Percentiles rank a stretch among this genome's conserved stretches.
Evolutionary conservation across 2,113 vertebrate genomes (phyloP).

Genomic region (Amia ocellicauda): DNA sequence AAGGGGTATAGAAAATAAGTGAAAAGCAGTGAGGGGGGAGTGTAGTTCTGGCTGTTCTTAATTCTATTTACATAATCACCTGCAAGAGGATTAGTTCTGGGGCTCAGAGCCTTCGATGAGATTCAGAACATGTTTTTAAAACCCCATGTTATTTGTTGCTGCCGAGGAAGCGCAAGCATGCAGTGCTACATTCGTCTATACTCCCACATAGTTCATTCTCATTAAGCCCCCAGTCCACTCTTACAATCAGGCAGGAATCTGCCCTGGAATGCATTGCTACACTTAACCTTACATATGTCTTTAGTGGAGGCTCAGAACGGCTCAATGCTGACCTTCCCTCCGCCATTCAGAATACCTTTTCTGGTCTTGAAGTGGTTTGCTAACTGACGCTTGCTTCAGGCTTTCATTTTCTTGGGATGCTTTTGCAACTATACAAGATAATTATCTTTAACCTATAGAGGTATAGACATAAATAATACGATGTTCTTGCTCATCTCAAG

Average conservation of each 20-base stretch:
- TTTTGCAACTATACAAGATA: too few relatives aligned
- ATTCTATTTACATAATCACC: slow-evolving; percentile 50
- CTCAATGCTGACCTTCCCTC: background rate
- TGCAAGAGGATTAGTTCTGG: slow-evolving; percentile 50
- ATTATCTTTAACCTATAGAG: too few relatives aligned
- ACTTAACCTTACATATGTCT: background rate
- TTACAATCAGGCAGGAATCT: slow-evolving; percentile 31
- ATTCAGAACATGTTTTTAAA: slow-evolving; percentile 53
- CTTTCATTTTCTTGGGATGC: too few relatives aligned
- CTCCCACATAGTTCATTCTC: slow-evolving; percentile 29
- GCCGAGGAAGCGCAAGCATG: slow-evolving; percentile 40
- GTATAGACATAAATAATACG: too few relatives aligned
- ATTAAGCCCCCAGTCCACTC: slow-evolving; percentile 35
- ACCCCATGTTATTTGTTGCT: slow-evolving; percentile 47
- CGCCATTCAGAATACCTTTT: background rate
- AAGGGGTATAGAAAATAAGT: background rate
- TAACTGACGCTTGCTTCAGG: too few relatives aligned
- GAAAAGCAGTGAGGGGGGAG: slow-evolving; percentile 21
- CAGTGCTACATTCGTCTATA: slow-evolving; percentile 37
- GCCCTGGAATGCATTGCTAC: slow-evolving; percentile 31
- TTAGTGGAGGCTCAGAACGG: background rate
- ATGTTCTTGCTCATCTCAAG: too few relatives aligned
- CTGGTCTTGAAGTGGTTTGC: background rate
- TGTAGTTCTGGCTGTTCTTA: slow-evolving; percentile 32
- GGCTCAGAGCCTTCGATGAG: slow-evolving; percentile 47